A percentile compares a stretch with the other conserved stretches of the same genome.
Evolutionary conservation across 1,140 invertebrate genomes (phyloP).

Genomic region (Plutomurus gul): DNA sequence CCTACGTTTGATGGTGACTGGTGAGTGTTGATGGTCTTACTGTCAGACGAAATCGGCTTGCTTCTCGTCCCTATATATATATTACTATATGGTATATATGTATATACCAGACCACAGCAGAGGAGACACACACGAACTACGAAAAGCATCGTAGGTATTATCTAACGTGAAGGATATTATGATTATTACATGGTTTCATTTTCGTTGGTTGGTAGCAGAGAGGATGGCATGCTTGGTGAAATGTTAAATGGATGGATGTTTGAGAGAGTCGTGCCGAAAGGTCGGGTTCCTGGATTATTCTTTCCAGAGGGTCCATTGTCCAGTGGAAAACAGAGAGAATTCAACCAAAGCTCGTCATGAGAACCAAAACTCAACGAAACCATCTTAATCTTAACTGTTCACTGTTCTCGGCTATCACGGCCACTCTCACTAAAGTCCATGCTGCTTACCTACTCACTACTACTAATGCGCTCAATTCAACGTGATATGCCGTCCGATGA

Average conservation of each 20-base stretch:
- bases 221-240: slow-evolving; percentile 6
- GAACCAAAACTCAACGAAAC: slow-evolving; percentile 29
- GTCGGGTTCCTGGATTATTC: slow-evolving; percentile 45
- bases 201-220: not conserved
- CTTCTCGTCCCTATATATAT: not conserved
- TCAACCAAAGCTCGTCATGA: slow-evolving; percentile 44
- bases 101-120: not conserved
- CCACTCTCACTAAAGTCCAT: no score
- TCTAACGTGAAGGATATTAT: not conserved
- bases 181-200: slow-evolving; percentile 14
- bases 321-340: slow-evolving; percentile 35
- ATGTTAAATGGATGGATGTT: slow-evolving; percentile 31
- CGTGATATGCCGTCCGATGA: not conserved
- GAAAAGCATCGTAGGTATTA: not conserved
- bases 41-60: not conserved
- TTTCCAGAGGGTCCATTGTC: slow-evolving; percentile 43
- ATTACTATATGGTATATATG: not conserved
- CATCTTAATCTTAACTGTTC: slow-evolving; percentile 48
- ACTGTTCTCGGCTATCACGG: no score
- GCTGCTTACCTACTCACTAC: not conserved
- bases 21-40: not conserved
- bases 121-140: not conserved
- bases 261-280: slow-evolving; percentile 50
- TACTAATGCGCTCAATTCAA: slow-evolving; percentile 1
- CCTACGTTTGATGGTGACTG: not conserved